A percentile compares a stretch with the other conserved stretches of the same genome.
Evolutionary conservation across 35 echinoderm and acorn worm genomes (phyloP).

Genomic region (Acanthaster planci): DNA sequence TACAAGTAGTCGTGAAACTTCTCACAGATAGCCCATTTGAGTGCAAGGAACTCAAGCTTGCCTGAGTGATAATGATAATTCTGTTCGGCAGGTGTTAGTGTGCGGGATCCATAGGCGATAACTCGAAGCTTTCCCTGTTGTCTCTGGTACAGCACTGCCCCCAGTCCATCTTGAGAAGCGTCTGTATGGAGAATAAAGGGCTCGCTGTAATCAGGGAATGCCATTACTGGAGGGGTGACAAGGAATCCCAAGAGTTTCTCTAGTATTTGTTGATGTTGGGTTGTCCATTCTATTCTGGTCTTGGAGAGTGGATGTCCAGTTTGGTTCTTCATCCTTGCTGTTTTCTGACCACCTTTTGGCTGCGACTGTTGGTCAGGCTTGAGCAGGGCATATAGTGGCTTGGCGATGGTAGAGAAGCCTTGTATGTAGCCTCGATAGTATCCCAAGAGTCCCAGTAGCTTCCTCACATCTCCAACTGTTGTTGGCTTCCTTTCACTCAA

Average conservation of each 20-base stretch:
- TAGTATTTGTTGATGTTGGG: conserved; percentile 30
- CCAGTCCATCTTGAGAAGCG: conserved; percentile 43
- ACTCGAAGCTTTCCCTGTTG: conserved; percentile 38
- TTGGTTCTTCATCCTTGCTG: not conserved
- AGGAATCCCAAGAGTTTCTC: conserved; percentile 5
- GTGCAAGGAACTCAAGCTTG: conserved; percentile 76
- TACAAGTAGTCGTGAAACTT: conserved; percentile 36
- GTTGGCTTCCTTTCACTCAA: conserved; percentile 23
- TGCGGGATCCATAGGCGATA: conserved; percentile 50
- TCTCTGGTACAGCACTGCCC: conserved; percentile 57
- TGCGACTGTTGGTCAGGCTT: no score
- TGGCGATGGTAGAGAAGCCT: conserved; percentile 35
- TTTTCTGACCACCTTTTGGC: not conserved
- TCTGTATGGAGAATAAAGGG: conserved; percentile 56
- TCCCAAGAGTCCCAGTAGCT: conserved; percentile 39
- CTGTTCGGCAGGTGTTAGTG: conserved; percentile 48
- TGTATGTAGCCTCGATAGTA: conserved; percentile 36
- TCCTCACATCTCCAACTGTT: conserved; percentile 42
- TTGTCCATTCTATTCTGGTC: no score
- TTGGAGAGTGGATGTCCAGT: no score
- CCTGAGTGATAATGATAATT: conserved; percentile 44
- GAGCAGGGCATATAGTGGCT: conserved; percentile 42
- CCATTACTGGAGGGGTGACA: conserved; percentile 41
- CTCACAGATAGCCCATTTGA: no score
- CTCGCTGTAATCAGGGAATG: conserved; percentile 36